Conservation (phyloP, 1,140 invertebrate species). For the Microplitis demolitor region DNA sequence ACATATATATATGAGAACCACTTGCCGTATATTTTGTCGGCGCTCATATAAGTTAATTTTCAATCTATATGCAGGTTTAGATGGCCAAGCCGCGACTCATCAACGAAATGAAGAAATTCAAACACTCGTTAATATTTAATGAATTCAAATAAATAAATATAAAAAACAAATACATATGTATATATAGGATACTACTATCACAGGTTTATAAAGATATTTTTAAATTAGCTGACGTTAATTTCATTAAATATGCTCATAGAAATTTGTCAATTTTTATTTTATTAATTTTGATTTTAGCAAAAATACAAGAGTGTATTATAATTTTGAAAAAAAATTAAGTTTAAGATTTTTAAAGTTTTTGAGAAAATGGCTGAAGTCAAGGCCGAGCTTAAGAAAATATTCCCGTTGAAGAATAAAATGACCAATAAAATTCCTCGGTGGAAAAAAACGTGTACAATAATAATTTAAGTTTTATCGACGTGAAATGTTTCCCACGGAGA, state of each 20-base stretch:
- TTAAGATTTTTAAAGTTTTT: too few relatives aligned
- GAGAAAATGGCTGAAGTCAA: too few relatives aligned
- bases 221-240: neutral
- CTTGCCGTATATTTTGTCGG: slow-evolving; percentile 56
- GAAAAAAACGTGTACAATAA: neutral
- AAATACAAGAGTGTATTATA: too few relatives aligned
- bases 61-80: slow-evolving; percentile 62
- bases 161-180: neutral
- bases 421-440: too few relatives aligned
- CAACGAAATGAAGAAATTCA: slow-evolving; percentile 63
- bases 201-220: neutral
- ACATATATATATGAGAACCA: slow-evolving; percentile 3
- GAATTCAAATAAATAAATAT: slow-evolving; percentile 36
- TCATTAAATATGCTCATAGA: neutral
- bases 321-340: too few relatives aligned
- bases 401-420: too few relatives aligned
- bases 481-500: slow-evolving; percentile 29
- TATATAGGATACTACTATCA: neutral
- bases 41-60: slow-evolving; percentile 64
- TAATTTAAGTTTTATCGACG: slow-evolving; percentile 12
- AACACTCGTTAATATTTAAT: slow-evolving; percentile 63
- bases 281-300: neutral
- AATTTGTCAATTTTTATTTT: neutral
- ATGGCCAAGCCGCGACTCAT: slow-evolving; percentile 55
- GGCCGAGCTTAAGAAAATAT: too few relatives aligned